phyloP scores from a whole-genome alignment of 1,140 invertebrate species.

The Drosophila kepulauana region DNA sequence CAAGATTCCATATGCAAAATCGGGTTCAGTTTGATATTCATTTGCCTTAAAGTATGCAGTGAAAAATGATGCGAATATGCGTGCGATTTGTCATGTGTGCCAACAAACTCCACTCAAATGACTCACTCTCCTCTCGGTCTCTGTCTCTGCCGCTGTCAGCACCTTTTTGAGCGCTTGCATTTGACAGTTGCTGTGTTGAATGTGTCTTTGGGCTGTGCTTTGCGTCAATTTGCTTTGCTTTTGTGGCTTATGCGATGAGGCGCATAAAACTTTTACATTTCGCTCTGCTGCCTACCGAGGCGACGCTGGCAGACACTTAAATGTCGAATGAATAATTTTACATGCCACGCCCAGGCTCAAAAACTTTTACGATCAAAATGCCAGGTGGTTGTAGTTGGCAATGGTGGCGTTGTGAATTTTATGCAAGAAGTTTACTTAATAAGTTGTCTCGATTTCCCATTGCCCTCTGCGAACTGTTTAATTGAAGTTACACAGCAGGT shows the following conservation, averaged over 20 bases:
- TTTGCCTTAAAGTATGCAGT: constrained; percentile 60
- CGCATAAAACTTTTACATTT: constrained; percentile 76
- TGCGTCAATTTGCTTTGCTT: constrained; percentile 44
- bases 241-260: constrained; percentile 46
- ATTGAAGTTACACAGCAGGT: constrained; percentile 47
- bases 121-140: neutral
- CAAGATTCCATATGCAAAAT: constrained; percentile 69
- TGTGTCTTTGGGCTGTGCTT: constrained; percentile 43
- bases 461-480: constrained; percentile 55
- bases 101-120: neutral
- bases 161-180: constrained; percentile 34
- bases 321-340: constrained; percentile 81
- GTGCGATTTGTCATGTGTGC: constrained; percentile 59
- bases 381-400: constrained; percentile 6
- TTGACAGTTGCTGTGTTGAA: constrained; percentile 30
- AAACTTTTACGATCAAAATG: constrained; percentile 59
- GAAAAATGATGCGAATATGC: constrained; percentile 42
- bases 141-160: neutral
- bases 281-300: constrained; percentile 42
- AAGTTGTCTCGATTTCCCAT: constrained; percentile 60
- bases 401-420: constrained; percentile 41
- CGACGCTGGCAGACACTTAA: constrained; percentile 67
- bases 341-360: constrained; percentile 50
- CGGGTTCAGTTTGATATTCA: constrained; percentile 32
- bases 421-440: constrained; percentile 55